Percentiles rank a stretch among this genome's conserved stretches.
These are phyloP conservation scores for Formica aserva DNA, from an alignment of 2,888 invertebrate species.

Conservation along the genomic window DNA sequence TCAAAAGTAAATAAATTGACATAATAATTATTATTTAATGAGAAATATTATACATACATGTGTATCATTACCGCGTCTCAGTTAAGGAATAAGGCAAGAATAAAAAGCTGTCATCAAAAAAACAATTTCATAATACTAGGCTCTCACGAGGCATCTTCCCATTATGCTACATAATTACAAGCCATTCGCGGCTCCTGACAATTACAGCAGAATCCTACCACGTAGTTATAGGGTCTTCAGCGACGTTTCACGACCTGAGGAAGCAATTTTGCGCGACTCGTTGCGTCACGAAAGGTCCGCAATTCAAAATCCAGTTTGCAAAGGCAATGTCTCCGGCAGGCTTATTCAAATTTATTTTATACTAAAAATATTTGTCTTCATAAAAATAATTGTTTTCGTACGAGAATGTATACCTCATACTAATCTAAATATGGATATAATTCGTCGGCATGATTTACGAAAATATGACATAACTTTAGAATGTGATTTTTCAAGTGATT, in stretches of 20 bases:
- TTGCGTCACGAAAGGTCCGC: slow-evolving; percentile 36
- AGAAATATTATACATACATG: neutral
- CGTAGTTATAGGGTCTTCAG: slow-evolving; percentile 6
- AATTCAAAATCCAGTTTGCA: slow-evolving; percentile 27
- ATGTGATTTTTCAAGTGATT: neutral
- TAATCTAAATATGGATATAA: neutral
- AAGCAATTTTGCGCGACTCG: slow-evolving; percentile 31
- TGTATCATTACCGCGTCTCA: neutral
- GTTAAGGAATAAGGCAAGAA: neutral
- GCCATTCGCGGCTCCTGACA: slow-evolving; percentile 15
- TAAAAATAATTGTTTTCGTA: neutral
- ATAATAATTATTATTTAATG: slow-evolving; percentile 1
- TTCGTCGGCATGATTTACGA: neutral
- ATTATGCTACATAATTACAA: slow-evolving; percentile 45
- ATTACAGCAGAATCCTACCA: slow-evolving; percentile 18
- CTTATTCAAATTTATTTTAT: slow-evolving; percentile 21
- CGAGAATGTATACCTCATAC: neutral
- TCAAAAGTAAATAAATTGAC: neutral
- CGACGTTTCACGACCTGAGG: slow-evolving; percentile 23
- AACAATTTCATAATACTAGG: slow-evolving; percentile 34
- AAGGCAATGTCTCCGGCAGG: slow-evolving; percentile 1
- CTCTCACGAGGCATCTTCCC: slow-evolving; percentile 42
- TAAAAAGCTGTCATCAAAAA: slow-evolving; percentile 41
- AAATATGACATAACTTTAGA: neutral
- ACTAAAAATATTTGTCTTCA: slow-evolving; percentile 6